Evolutionary conservation across 2,113 vertebrate genomes (phyloP), one percentile per base, ranked within the genome.

Genomic region (Cygnus buccinator): DNA sequence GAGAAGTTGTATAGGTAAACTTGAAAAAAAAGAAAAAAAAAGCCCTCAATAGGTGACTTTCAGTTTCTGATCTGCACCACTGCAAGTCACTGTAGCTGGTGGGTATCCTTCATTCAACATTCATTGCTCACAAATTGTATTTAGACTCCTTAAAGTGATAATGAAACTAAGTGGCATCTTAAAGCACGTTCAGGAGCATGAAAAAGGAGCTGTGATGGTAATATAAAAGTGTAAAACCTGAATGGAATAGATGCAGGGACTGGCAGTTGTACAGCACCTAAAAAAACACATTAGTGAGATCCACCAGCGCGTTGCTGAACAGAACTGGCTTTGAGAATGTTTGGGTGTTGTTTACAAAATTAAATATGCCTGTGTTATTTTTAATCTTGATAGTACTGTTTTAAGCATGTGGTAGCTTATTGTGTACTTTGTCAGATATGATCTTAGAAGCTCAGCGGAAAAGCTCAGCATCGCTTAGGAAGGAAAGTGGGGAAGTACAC

Each of bases 351-450:
- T 54, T 94, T 67, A 50, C 63, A 76, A 59, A 80, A 67, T 35
- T 22, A 79, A 66, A 1, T 43, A 31, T 11, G 11, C 28, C 11
- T 72, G 6, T 72, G n/a, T 48, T 71, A 25, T 28, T 39, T 52
- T 66, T 80, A 54, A 54, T 26, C 33, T 74, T 84, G 35, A n/a
- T 28, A 83, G 15, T 83, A 28, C 68, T 65, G 31, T 83, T 92
- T 84, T 67, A 91, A 94, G 35, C 13, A 29, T 39, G 29, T 26
- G 18, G 13, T 77, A 55, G 48, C 29, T 58, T 70, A 12, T 3
- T 65, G 11, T 73, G 23, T 75, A 6, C 21, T 87, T 8, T 0
- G 0, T 77, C 23, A 44, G n/a, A 6, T 71, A 26, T 8, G 48
- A 9, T 22, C 31, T 52, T 55, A 74, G 86, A 71, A 89, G 18